Evolutionary conservation across 2,113 vertebrate genomes (phyloP), one percentile per base, ranked within the genome.

Genomic region (Indri indri): DNA sequence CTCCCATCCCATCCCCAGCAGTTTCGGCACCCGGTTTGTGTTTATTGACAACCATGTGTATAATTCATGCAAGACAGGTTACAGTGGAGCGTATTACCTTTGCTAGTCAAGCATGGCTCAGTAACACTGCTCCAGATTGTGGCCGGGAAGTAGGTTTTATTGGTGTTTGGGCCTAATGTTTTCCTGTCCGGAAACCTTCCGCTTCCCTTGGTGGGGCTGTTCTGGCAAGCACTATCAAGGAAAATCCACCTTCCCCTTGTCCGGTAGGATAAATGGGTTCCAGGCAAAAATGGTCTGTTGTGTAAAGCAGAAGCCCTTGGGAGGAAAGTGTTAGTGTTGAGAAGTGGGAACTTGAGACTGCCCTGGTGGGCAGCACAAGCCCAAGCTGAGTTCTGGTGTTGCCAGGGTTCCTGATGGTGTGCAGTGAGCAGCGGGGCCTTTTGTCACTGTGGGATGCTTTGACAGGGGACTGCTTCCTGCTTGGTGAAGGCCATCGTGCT

Each of bases 21-120:
- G 63, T 93, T 89, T 68, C 50, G 96, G 80, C 47, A n/a, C 76
- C 52, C 5, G 42, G 65, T 93, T 94, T 84, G 83, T 74, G 87
- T 93, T 97, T 97, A 92, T 93, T 90, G 97, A 97, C 96, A 97
- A 57, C 70, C 84, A 37, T 57, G 71, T 74, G 61, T 68, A 88
- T 98, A 97, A 98, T 84, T 97, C 95, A 97, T 85, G 76, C 97
- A 96, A 92, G 97, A 96, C 97, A 97, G 93, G 88, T 88, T 97
- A 98, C 80, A 95, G 96, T 27, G 42, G 90, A 97, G 96, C 70
- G 3, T 98, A 97, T 97, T 92, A 95, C 96, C 93, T 95, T 97
- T 98, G 97, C 96, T 96, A 97, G 93, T 98, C 93, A 98, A 94
- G 96, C 97, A 94, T 98, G 95, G 95, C 95, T 85, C 81, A 59